Evolutionary conservation across 1,140 invertebrate species (phyloP).

Genomic region (Scylla paramamosain): DNA sequence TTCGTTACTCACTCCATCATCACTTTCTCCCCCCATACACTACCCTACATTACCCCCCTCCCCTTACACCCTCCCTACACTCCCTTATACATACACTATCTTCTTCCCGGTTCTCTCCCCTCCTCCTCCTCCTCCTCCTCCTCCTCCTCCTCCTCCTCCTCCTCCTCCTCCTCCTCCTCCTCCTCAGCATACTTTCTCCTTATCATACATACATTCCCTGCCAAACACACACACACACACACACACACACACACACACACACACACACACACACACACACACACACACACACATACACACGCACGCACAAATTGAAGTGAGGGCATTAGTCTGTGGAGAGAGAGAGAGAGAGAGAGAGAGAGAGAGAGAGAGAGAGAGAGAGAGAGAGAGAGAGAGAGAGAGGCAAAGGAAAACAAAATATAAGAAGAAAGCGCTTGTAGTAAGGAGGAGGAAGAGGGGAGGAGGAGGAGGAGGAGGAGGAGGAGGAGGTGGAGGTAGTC

Average conservation of each 20-base stretch:
- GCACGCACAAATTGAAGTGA: no score
- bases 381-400: no score
- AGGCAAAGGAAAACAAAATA: no score
- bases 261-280: no score
- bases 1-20: background rate
- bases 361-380: no score
- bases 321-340: no score
- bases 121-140: background rate
- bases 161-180: background rate
- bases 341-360: no score
- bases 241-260: no score
- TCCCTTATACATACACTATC: background rate
- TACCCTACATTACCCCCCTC: background rate
- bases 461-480: conserved; percentile 2
- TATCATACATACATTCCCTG: background rate
- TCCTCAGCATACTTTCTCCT: background rate
- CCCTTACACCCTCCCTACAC: background rate
- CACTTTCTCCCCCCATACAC: background rate
- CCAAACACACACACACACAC: no score
- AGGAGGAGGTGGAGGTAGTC: background rate
- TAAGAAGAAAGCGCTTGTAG: no score
- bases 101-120: background rate
- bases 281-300: no score
- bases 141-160: background rate
- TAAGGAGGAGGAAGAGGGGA: background rate